Conservation (phyloP, 37 sponge, comb jelly and placozoan genomes). For the Corticium candelabrum region DNA sequence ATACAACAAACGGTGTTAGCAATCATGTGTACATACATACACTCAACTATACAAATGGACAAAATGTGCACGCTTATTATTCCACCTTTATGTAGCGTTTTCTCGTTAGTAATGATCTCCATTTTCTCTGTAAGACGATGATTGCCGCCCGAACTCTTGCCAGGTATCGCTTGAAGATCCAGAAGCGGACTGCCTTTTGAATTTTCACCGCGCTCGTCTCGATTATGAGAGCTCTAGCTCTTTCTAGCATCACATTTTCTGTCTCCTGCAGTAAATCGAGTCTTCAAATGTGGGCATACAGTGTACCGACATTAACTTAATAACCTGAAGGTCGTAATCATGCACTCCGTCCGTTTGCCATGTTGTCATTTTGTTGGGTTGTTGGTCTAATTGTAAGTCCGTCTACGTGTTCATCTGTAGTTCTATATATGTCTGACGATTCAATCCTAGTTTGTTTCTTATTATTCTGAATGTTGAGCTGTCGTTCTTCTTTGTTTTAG, state of each 20-base stretch:
- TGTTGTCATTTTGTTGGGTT: too few relatives aligned
- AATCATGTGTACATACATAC: not conserved
- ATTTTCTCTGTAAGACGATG: not conserved
- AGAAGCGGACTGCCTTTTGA: not conserved
- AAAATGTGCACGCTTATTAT: not conserved
- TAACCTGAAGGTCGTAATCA: too few relatives aligned
- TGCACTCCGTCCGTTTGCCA: too few relatives aligned
- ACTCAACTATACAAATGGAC: not conserved
- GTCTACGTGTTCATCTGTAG: too few relatives aligned
- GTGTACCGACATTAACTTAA: too few relatives aligned
- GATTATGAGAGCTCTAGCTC: not conserved
- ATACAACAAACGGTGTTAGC: not conserved
- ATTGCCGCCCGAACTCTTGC: not conserved
- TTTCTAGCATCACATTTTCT: not conserved
- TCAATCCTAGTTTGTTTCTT: too few relatives aligned
- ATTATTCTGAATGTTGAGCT: too few relatives aligned
- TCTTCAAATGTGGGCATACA: too few relatives aligned
- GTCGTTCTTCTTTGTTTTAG: too few relatives aligned
- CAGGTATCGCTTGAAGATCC: not conserved
- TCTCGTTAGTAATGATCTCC: not conserved
- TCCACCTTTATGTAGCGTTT: not conserved
- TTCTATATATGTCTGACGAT: too few relatives aligned
- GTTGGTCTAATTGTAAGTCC: too few relatives aligned
- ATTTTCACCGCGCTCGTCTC: not conserved
- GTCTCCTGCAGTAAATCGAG: too few relatives aligned